Evolutionary conservation across 2,888 invertebrate species (phyloP), one percentile per base, ranked within the genome.

Genomic region (Hypsopygia costalis): DNA sequence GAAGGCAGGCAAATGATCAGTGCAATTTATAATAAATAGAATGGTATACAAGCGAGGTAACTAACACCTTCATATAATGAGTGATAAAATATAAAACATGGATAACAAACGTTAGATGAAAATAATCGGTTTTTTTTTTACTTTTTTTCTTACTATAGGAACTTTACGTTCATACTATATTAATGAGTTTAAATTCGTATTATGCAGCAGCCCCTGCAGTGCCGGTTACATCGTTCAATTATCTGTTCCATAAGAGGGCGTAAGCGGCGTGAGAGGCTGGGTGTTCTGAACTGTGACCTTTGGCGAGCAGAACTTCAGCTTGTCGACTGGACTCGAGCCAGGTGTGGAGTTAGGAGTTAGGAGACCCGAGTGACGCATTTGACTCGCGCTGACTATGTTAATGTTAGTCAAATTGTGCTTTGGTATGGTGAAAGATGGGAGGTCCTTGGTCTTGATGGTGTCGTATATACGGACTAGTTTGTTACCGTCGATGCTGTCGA

Each of bases 261-360:
- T 38, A 40, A 49, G 52, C 11, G 49, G 58, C 32, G 35, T 36
- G 21, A 60, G 52, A 6, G 52, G 57, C 36, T 58, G 67, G 9
- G 69, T 44, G 41, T 52, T 68, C 46, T 76, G 76, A 8, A 82
- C 76, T 6, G 81, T 77, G 16, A 83, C 75, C 47, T 74, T 77
- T 2, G 81, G 79, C 1, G 73, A 47, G 16, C 75, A 68, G 4
- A 80, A 76, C 42, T 71, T 66, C 51, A 74, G 69, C 40, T 78
- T 85, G 11, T 83, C 83, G 4, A 63, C 47, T 1, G 78, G 74
- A 41, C 69, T 72, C 6, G 69, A 58, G 80, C 64, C 65, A 0
- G 90, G 90, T 41, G 90, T 88, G 29, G 90, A 81, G 43, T 73
- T 80, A 6, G 91, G 90, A 11, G 91, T 90, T 31, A 91, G 65